Conservation (phyloP, 2,113 vertebrate genomes). For the Cyprinodon variegatus region DNA sequence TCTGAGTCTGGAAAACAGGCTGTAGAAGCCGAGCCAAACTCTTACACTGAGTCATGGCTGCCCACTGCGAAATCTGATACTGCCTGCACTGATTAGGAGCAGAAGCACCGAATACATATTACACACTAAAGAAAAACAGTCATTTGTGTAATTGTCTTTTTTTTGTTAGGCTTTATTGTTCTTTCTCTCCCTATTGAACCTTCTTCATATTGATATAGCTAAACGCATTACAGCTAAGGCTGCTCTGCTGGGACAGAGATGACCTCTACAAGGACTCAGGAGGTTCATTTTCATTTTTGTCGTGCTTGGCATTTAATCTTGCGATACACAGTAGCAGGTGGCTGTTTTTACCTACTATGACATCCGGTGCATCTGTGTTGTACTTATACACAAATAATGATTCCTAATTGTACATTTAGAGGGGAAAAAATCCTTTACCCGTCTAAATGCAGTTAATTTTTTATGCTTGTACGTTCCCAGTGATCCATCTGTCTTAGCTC, state of each 20-base stretch:
- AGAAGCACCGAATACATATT: slow-evolving; percentile 45
- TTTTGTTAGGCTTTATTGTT: slow-evolving; percentile 3
- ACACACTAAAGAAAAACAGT: slow-evolving; percentile 35
- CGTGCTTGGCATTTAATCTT: neutral
- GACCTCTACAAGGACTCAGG: neutral
- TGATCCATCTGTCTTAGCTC: too few species aligned
- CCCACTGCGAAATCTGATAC: slow-evolving; percentile 70
- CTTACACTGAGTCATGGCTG: slow-evolving; percentile 66
- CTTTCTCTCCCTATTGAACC: slow-evolving; percentile 2
- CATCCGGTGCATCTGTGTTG: neutral
- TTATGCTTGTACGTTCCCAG: too few species aligned
- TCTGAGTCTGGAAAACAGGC: slow-evolving; percentile 66
- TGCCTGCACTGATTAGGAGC: slow-evolving; percentile 58
- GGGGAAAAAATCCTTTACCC: neutral
- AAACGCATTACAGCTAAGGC: slow-evolving; percentile 4
- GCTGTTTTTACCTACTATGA: neutral
- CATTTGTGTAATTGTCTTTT: slow-evolving; percentile 25
- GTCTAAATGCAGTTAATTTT: neutral
- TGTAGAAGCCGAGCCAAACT: slow-evolving; percentile 61
- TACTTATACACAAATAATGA: neutral
- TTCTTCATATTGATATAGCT: slow-evolving; percentile 21
- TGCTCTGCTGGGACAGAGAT: neutral
- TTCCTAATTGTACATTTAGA: neutral
- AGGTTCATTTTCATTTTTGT: neutral
- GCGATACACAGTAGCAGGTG: neutral